Conservation (phyloP, 2,888 invertebrate genomes). For the Lasioglossum vierecki region DNA sequence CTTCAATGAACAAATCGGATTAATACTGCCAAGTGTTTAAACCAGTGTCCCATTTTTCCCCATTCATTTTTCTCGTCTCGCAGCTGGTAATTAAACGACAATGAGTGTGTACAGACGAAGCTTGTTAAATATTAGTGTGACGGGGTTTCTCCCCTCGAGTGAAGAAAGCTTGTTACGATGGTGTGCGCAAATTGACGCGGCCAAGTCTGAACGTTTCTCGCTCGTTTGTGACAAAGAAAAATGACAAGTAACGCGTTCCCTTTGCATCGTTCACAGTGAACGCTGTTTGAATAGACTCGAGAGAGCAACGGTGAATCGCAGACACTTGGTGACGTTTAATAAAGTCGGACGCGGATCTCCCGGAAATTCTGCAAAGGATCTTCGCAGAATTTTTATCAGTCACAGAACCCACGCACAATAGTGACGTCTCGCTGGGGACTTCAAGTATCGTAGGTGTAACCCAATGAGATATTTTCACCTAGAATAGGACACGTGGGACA, state of each 20-base stretch:
- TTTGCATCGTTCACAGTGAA: background rate
- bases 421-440: background rate
- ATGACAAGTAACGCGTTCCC: constrained; percentile 23
- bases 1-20: background rate
- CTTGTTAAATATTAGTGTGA: background rate
- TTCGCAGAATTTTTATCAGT: constrained; percentile 15
- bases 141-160: background rate
- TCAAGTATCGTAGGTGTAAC: too few relatives aligned
- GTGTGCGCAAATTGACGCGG: background rate
- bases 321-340: constrained; percentile 22
- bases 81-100: background rate
- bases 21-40: background rate
- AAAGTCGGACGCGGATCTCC: background rate
- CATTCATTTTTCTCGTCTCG: background rate
- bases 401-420: background rate
- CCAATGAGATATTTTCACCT: too few relatives aligned
- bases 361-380: background rate
- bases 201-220: background rate
- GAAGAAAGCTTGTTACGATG: background rate
- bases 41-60: background rate
- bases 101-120: background rate
- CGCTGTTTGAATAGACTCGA: constrained; percentile 5
- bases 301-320: constrained; percentile 8
- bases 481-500: background rate
- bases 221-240: background rate